phyloP scores from a whole-genome alignment of 2,888 invertebrate species.

The Alsophila aescularia region DNA sequence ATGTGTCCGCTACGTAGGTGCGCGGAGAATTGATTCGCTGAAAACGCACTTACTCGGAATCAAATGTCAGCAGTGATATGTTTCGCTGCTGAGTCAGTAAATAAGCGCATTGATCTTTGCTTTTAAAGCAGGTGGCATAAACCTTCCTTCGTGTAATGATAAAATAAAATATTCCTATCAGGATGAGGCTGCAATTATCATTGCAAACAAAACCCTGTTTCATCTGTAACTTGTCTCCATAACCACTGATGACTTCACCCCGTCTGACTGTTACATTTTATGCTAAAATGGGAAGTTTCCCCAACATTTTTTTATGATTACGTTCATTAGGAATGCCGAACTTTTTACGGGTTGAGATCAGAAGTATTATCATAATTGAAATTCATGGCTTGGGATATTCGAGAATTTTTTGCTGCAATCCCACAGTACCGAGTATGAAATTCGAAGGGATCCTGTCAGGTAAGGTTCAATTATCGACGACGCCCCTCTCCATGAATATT shows the following conservation, averaged over 20 bases:
- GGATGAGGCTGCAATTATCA: not conserved
- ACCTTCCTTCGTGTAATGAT: not conserved
- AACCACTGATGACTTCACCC: conserved; percentile 29
- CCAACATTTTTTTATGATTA: conserved; percentile 28
- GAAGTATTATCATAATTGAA: conserved; percentile 32
- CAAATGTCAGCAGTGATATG: conserved; percentile 32
- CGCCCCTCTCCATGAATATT: conserved; percentile 71
- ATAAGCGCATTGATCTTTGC: conserved; percentile 4
- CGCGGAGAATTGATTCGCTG: conserved; percentile 38
- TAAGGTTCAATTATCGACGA: conserved; percentile 72
- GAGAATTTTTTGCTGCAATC: conserved; percentile 34
- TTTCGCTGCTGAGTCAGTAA: conserved; percentile 5
- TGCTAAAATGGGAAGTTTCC: conserved; percentile 30
- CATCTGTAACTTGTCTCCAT: conserved; percentile 22
- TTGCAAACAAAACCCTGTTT: conserved; percentile 5
- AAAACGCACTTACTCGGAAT: conserved; percentile 31
- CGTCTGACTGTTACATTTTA: conserved; percentile 29
- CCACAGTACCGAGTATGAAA: conserved; percentile 53
- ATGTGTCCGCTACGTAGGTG: conserved; percentile 50
- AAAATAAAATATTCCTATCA: not conserved
- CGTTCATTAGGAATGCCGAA: conserved; percentile 31
- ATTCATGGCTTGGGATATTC: conserved; percentile 31
- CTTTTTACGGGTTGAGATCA: conserved; percentile 28
- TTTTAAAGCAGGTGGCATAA: not conserved
- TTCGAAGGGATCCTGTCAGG: conserved; percentile 58